A percentile compares a stretch with the other conserved stretches of the same genome.
Conservation (phyloP, 2,888 invertebrate genomes). For the Petrophora chlorosata region DNA sequence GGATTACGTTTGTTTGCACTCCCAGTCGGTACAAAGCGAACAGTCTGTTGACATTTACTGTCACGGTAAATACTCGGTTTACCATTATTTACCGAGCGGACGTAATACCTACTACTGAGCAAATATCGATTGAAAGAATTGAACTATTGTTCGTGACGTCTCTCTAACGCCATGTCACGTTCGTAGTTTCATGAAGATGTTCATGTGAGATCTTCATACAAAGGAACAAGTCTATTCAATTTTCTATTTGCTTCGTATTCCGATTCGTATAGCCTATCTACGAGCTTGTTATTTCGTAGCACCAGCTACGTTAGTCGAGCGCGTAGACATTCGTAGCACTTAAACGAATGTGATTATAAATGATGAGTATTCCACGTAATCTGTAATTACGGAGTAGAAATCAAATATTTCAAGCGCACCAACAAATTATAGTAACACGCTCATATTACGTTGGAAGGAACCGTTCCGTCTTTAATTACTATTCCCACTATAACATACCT, state of each 20-base stretch:
- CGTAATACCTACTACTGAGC: slow-evolving; percentile 60
- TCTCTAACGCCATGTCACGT: slow-evolving; percentile 11
- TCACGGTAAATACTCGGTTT: slow-evolving; percentile 75
- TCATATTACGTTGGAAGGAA: slow-evolving; percentile 7
- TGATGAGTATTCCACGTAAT: too few species aligned
- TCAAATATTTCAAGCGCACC: not conserved
- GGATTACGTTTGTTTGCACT: slow-evolving; percentile 73
- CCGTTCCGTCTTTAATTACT: slow-evolving; percentile 12
- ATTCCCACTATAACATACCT: slow-evolving; percentile 3
- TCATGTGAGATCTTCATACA: too few species aligned
- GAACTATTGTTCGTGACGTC: slow-evolving; percentile 25
- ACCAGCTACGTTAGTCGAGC: not conserved
- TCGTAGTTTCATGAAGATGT: not conserved
- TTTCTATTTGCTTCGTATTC: not conserved
- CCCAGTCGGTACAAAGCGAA: slow-evolving; percentile 72
- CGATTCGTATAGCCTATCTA: not conserved
- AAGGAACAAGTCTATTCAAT: not conserved
- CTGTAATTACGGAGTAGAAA: too few species aligned
- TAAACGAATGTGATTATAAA: too few species aligned
- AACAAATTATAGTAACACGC: not conserved
- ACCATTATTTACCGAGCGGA: slow-evolving; percentile 74
- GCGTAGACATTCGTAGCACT: slow-evolving; percentile 1
- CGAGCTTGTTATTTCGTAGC: not conserved
- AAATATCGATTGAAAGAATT: slow-evolving; percentile 51
- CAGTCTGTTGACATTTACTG: slow-evolving; percentile 76